Base-by-base conservation (phyloP, 2,113 vertebrate genomes). In the Lepus europaeus region DNA sequence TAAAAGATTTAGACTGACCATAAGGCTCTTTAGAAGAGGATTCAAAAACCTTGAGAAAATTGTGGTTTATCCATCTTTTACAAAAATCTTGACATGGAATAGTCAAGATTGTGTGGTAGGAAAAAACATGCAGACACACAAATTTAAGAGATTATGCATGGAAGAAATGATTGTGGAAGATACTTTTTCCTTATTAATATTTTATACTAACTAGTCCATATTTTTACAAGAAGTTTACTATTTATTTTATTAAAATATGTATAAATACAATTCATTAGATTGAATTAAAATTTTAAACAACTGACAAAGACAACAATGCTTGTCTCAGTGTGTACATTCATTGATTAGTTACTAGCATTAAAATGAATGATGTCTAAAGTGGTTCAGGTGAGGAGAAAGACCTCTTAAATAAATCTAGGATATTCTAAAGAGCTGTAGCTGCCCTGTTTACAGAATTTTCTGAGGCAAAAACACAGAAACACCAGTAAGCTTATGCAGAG, bases 251-350 rank as follows among this genome's bases (percentile, higher is more conserved):
- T 73, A 61, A 16, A 64, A 31, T 33, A 10, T 31, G 0, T 51
- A 70, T n/a, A 79, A 76, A 85, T 72, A 85, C 0, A 20, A n/a
- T 61, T 84, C 70, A 23, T 39, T 76, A 77, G 79, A 51, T 7
- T 87, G 51, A 68, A 70, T 69, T 87, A 69, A 61, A 79, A 73
- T 79, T 2, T 20, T 31, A 82, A 87, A 83, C 25, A 94, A 79
- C 29, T 87, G 10, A 5, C 4, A 89, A 81, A 74, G 73, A 63
- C 3, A 39, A 9, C 31, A 56, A 33, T 45, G 9, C 56, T 87
- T 36, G 4, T 82, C 91, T 8, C 3, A 36, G 61, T 82, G 2
- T 2, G 22, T 49, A 10, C 39, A 90, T 93, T 33, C 77, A 49
- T 39, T 74, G 5, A 2, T 92, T 74, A 66, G 51, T 11, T 87